These are phyloP conservation scores for Galeopterus variegatus DNA, from an alignment of 2,113 vertebrate species.

Conservation along the genomic window DNA sequence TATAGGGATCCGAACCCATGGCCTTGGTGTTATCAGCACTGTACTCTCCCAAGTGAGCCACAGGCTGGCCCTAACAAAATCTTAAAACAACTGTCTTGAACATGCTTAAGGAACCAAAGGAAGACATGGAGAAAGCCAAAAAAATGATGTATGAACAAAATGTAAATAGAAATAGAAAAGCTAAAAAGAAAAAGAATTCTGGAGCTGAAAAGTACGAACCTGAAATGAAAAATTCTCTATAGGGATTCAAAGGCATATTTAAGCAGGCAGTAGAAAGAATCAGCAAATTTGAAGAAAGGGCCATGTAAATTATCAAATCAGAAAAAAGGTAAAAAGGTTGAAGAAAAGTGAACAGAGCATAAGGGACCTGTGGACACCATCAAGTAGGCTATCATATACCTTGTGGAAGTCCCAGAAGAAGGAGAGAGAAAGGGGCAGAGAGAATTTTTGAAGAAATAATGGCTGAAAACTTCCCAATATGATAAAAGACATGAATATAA, in stretches of 20 bases:
- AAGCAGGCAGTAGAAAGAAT: neutral
- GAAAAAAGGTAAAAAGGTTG: neutral
- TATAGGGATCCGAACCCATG: too few relatives aligned
- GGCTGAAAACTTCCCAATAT: neutral
- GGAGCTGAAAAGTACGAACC: neutral
- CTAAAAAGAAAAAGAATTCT: neutral
- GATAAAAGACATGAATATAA: neutral
- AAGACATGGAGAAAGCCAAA: neutral
- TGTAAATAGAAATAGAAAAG: neutral
- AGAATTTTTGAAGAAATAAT: neutral
- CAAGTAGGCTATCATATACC: neutral
- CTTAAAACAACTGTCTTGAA: neutral
- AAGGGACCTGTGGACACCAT: neutral
- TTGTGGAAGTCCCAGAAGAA: neutral
- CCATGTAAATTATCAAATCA: neutral
- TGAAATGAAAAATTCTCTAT: neutral
- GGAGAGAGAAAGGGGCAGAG: neutral
- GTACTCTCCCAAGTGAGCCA: too few relatives aligned
- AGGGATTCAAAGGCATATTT: neutral
- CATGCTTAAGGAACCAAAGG: neutral
- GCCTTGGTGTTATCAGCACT: too few relatives aligned
- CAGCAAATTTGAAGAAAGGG: neutral
- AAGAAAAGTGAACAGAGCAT: neutral
- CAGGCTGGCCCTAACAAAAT: too few relatives aligned
- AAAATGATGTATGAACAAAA: neutral